A percentile compares a stretch with the other conserved stretches of the same genome.
Evolutionary conservation across 2,888 invertebrate species (phyloP).

Genomic region (Acanthosepion pharaonis): DNA sequence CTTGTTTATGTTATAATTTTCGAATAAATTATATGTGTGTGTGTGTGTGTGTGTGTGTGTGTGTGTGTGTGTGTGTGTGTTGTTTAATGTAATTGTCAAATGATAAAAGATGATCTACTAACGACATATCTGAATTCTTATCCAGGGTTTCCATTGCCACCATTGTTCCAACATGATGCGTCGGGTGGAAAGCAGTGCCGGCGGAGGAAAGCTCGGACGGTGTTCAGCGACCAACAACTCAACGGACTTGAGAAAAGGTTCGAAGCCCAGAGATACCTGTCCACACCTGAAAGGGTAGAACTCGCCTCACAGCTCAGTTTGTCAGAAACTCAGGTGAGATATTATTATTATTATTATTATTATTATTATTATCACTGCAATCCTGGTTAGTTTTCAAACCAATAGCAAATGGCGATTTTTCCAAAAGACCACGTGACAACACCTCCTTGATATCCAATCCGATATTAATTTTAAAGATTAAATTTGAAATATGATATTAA

Average conservation of each 20-base stretch:
- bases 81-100: not conserved
- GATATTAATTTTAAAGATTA: no score
- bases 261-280: slow-evolving; percentile 93
- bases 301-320: slow-evolving; percentile 92
- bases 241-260: slow-evolving; percentile 93
- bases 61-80: no score
- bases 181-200: slow-evolving; percentile 88
- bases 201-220: slow-evolving; percentile 95
- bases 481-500: no score
- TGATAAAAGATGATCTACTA: not conserved
- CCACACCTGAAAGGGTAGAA: slow-evolving; percentile 96
- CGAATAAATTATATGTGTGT: no score
- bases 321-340: slow-evolving; percentile 86
- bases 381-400: not conserved
- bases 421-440: no score
- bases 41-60: no score
- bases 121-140: not conserved
- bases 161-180: slow-evolving; percentile 78
- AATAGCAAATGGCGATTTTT: no score
- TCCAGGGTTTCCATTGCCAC: slow-evolving; percentile 70
- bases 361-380: not conserved
- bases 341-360: slow-evolving; percentile 35
- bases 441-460: no score
- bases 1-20: no score
- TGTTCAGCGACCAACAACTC: slow-evolving; percentile 81